Conservation (phyloP, 2,113 vertebrate genomes). For the Tylochromis polylepis region DNA sequence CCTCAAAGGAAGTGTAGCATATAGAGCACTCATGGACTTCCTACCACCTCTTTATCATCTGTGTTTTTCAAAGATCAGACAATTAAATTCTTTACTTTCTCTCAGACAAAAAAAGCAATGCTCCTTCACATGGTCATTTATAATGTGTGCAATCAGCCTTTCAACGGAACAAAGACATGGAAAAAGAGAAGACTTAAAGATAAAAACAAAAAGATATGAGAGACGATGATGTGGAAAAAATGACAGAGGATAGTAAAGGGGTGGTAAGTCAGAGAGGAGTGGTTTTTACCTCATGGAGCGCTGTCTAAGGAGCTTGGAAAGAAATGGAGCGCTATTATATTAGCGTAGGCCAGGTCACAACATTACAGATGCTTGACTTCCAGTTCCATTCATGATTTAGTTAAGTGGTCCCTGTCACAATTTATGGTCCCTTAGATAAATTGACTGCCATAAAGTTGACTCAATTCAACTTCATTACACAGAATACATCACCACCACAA, state of each 20-base stretch:
- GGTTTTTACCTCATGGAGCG: not conserved
- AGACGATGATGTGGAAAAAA: not conserved
- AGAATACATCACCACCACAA: not conserved
- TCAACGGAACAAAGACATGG: not conserved
- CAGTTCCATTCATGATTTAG: constrained; percentile 6
- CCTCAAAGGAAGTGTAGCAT: not conserved
- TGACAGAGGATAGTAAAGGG: not conserved
- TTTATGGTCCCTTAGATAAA: constrained; percentile 16
- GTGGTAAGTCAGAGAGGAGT: not conserved
- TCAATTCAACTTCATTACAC: constrained; percentile 39
- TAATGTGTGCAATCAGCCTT: not conserved
- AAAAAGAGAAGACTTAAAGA: not conserved
- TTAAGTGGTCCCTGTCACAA: constrained; percentile 4
- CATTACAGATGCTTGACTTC: not conserved
- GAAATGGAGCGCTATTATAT: not conserved
- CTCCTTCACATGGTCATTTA: not conserved
- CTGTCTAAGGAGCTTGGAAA: no score
- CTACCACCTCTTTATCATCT: not conserved
- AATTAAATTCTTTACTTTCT: not conserved
- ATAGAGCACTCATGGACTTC: constrained; percentile 10
- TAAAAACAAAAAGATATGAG: not conserved
- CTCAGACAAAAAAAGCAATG: not conserved
- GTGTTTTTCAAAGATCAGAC: not conserved
- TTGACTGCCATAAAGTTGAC: constrained; percentile 29
- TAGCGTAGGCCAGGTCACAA: constrained; percentile 2